A percentile compares a stretch with the other conserved stretches of the same genome.
phyloP scores from a whole-genome alignment of 2,888 invertebrate genomes.

The Eudasyphora cyanicolor region DNA sequence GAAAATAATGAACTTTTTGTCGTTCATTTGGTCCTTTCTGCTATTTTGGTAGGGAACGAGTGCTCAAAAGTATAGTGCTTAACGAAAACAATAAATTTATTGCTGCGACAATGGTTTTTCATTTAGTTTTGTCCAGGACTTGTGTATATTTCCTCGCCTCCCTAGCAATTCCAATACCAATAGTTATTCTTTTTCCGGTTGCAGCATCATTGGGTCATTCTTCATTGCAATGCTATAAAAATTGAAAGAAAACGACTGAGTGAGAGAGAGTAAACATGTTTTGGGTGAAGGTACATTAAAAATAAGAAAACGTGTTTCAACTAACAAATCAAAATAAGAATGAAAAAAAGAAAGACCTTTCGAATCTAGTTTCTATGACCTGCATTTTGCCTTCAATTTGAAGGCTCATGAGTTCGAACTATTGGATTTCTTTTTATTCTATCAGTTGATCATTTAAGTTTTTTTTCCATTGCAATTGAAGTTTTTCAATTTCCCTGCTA shows the following conservation, averaged over 20 bases:
- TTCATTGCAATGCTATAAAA: slow-evolving; percentile 43
- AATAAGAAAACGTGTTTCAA: too few species aligned
- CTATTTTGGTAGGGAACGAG: neutral
- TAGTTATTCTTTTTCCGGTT: neutral
- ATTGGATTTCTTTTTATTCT: neutral
- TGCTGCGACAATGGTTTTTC: slow-evolving; percentile 70
- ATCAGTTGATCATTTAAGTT: neutral
- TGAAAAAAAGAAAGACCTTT: too few species aligned
- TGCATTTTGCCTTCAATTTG: too few species aligned
- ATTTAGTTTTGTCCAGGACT: slow-evolving; percentile 57
- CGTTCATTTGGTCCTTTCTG: neutral
- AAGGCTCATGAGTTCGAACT: too few species aligned
- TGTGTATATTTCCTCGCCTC: neutral
- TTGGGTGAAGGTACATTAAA: too few species aligned
- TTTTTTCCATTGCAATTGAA: slow-evolving; percentile 16
- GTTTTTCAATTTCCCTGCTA: slow-evolving; percentile 1
- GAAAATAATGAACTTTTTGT: slow-evolving; percentile 40
- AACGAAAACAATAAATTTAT: slow-evolving; percentile 70
- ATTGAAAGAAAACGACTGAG: too few species aligned
- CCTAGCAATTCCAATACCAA: too few species aligned
- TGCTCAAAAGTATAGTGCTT: slow-evolving; percentile 28
- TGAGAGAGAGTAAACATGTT: too few species aligned
- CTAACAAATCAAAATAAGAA: too few species aligned
- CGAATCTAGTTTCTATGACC: too few species aligned
- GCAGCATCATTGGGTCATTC: neutral